phyloP scores from a whole-genome alignment of 1,140 invertebrate species.

The Drosophila tsacasi region DNA sequence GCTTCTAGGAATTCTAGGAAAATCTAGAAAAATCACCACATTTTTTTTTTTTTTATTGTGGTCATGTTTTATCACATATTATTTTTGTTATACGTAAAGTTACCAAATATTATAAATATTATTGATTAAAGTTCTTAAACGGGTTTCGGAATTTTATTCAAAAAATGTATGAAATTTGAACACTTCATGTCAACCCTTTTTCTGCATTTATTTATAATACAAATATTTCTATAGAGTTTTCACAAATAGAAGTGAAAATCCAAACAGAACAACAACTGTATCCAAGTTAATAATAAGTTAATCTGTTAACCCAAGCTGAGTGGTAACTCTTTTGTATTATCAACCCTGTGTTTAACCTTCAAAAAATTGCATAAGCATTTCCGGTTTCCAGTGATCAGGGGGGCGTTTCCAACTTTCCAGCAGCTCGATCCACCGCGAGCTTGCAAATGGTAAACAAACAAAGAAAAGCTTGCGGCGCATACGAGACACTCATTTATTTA shows the following conservation, averaged over 20 bases:
- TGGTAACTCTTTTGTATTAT: neutral
- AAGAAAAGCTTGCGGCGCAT: conserved; percentile 15
- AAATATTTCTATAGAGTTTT: neutral
- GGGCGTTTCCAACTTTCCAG: conserved; percentile 35
- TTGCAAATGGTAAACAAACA: conserved; percentile 76
- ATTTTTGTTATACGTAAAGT: too few species aligned
- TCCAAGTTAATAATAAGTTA: too few species aligned
- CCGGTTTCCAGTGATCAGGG: conserved; percentile 18
- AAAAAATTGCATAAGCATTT: conserved; percentile 56
- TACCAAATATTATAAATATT: too few species aligned
- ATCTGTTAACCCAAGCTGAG: too few species aligned
- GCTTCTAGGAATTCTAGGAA: too few species aligned
- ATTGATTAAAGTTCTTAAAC: too few species aligned
- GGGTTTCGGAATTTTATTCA: too few species aligned
- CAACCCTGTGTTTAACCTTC: conserved; percentile 40
- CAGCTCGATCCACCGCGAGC: conserved; percentile 7
- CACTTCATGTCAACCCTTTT: neutral
- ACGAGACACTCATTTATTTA: conserved; percentile 4
- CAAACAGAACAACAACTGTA: neutral
- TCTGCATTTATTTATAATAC: neutral
- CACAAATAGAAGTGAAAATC: neutral
- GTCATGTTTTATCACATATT: too few species aligned
- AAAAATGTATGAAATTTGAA: neutral
- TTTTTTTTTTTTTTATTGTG: too few species aligned
- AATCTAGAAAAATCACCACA: too few species aligned